Evolutionary conservation across 2,113 vertebrate genomes (phyloP).

Genomic region (Rhodinocichla rosea): DNA sequence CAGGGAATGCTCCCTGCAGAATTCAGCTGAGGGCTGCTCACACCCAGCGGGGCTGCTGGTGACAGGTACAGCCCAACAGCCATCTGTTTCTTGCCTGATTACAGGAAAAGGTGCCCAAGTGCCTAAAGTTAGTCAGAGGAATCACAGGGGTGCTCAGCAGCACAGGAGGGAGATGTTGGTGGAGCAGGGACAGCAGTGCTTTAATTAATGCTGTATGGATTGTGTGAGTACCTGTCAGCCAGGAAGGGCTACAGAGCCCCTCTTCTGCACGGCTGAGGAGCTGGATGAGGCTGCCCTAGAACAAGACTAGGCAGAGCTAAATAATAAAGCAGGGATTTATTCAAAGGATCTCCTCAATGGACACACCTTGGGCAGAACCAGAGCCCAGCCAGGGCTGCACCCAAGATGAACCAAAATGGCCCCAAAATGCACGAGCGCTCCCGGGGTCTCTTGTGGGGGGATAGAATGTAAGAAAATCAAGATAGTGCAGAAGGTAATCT

Average conservation of each 20-base stretch:
- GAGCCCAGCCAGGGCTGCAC: too few species aligned
- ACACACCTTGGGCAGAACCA: background rate
- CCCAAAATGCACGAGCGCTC: background rate
- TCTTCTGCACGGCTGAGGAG: background rate
- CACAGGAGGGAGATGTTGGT: background rate
- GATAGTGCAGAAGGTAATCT: too few species aligned
- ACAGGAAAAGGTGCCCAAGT: background rate
- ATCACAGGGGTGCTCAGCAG: background rate
- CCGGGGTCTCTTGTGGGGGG: too few species aligned
- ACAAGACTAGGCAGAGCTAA: background rate
- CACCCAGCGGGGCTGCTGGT: background rate
- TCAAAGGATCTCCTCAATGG: background rate
- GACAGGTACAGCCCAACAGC: background rate
- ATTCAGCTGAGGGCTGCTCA: background rate
- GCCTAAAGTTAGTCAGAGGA: background rate
- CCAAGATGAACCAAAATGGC: background rate
- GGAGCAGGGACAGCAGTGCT: background rate
- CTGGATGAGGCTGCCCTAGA: background rate
- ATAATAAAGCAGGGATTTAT: background rate
- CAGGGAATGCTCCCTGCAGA: background rate
- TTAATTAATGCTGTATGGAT: background rate
- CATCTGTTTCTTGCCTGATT: slow-evolving; percentile 1
- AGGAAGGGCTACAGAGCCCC: background rate
- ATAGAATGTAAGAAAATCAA: too few species aligned
- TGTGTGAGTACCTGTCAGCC: background rate